phyloP scores from a whole-genome alignment of 2,113 vertebrate species.

The Mustelus asterias region DNA sequence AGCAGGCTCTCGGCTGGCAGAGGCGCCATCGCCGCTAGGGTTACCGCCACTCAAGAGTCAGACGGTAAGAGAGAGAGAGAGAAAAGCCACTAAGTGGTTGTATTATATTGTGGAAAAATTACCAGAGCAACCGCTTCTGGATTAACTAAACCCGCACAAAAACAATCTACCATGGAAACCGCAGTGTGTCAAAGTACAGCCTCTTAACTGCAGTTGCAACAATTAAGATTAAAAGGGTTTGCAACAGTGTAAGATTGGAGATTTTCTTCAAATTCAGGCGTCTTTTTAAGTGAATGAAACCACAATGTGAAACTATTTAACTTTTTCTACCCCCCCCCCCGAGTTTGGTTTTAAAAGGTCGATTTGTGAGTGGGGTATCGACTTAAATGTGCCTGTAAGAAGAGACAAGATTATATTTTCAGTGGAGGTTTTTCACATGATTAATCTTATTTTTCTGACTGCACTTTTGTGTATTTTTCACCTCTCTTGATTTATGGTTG shows the following conservation, averaged over 20 bases:
- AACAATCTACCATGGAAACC: conserved; percentile 3
- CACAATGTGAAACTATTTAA: background rate
- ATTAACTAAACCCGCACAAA: background rate
- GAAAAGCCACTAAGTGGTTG: background rate
- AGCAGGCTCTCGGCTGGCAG: conserved; percentile 60
- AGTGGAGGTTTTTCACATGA: background rate
- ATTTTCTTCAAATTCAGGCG: background rate
- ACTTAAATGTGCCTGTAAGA: background rate
- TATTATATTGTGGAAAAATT: background rate
- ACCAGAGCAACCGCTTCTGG: conserved; percentile 21
- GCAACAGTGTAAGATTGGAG: too few relatives aligned
- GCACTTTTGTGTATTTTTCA: background rate
- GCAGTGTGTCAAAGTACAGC: background rate
- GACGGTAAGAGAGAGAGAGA: conserved; percentile 51
- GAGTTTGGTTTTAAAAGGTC: background rate
- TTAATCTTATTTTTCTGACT: background rate
- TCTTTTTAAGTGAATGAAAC: background rate
- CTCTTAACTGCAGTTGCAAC: background rate
- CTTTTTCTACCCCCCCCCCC: background rate
- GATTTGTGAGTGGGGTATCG: background rate
- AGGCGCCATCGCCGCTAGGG: conserved; percentile 65
- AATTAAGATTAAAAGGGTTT: background rate
- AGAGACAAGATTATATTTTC: background rate
- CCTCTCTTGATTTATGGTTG: background rate
- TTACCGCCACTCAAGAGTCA: conserved; percentile 73